phyloP scores from a whole-genome alignment of 2,797 vertebrate species.

The Coilia nasus region DNA sequence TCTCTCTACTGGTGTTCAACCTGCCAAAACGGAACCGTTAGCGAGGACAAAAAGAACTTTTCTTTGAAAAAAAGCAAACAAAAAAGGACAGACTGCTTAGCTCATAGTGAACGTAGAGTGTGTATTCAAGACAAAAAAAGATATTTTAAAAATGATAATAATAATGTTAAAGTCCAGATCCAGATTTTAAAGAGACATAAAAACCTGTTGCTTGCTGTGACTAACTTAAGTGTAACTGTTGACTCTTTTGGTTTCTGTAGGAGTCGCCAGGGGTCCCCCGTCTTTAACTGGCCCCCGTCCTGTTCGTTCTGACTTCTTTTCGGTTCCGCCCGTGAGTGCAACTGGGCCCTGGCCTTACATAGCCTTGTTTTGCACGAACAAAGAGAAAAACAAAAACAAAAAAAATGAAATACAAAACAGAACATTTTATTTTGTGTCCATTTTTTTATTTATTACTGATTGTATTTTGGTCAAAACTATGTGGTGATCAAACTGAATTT shows the following conservation, averaged over 20 bases:
- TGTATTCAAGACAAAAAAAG: constrained; percentile 57
- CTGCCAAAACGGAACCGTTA: constrained; percentile 50
- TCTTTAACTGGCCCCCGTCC: constrained; percentile 77
- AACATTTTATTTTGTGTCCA: constrained; percentile 82
- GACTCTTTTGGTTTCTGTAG: constrained; percentile 83
- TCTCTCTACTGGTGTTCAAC: constrained; percentile 55
- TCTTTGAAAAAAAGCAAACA: neutral
- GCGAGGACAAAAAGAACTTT: constrained; percentile 1
- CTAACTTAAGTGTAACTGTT: constrained; percentile 89
- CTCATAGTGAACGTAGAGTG: constrained; percentile 82
- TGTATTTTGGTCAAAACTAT: constrained; percentile 86
- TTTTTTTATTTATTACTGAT: constrained; percentile 76
- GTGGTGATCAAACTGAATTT: constrained; percentile 89
- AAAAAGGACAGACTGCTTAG: constrained; percentile 83
- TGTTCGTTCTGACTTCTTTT: constrained; percentile 71
- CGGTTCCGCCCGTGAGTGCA: constrained; percentile 79
- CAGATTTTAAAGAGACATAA: constrained; percentile 57
- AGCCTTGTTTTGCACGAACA: constrained; percentile 88
- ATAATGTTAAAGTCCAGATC: constrained; percentile 74
- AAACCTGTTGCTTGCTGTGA: constrained; percentile 89
- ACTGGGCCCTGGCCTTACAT: constrained; percentile 68
- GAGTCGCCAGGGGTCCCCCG: constrained; percentile 76
- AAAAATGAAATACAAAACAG: constrained; percentile 36
- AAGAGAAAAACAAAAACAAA: constrained; percentile 51
- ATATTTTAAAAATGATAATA: constrained; percentile 40